Conservation (phyloP, 2,113 vertebrate genomes). For the Calypte anna region DNA sequence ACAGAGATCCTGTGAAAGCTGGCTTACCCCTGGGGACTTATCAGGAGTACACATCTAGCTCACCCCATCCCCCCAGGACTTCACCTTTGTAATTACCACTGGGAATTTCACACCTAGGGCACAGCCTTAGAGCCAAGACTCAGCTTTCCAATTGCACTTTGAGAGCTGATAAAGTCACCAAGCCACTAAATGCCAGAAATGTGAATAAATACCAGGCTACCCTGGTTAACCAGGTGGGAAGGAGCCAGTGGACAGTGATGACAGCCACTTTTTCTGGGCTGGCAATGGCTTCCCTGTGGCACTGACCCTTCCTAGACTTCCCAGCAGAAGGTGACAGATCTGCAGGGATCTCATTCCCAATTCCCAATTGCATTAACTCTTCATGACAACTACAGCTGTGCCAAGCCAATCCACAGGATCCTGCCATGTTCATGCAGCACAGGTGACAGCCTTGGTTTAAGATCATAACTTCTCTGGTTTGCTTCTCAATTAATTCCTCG, state of each 20-base stretch:
- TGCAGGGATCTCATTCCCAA: neutral
- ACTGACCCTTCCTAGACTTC: neutral
- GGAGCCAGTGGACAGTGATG: neutral
- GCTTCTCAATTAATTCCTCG: neutral
- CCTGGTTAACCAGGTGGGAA: neutral
- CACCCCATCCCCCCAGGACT: neutral
- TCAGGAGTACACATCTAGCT: neutral
- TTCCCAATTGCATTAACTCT: neutral
- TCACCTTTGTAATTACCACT: neutral
- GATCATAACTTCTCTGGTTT: neutral
- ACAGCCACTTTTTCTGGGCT: neutral
- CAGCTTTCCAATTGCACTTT: neutral
- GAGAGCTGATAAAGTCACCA: neutral
- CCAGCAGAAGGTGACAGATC: neutral
- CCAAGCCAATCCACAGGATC: neutral
- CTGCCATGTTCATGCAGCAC: neutral
- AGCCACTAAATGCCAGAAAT: neutral
- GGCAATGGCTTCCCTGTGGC: neutral
- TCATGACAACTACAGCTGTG: neutral
- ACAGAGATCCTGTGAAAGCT: neutral
- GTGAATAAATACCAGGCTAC: neutral
- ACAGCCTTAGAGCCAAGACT: neutral
- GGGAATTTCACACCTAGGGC: slow-evolving; percentile 1
- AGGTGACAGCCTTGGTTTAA: neutral
- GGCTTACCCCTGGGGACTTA: neutral